phyloP scores from a whole-genome alignment of 1,140 invertebrate species.

The Dendrolimus kikuchii region DNA sequence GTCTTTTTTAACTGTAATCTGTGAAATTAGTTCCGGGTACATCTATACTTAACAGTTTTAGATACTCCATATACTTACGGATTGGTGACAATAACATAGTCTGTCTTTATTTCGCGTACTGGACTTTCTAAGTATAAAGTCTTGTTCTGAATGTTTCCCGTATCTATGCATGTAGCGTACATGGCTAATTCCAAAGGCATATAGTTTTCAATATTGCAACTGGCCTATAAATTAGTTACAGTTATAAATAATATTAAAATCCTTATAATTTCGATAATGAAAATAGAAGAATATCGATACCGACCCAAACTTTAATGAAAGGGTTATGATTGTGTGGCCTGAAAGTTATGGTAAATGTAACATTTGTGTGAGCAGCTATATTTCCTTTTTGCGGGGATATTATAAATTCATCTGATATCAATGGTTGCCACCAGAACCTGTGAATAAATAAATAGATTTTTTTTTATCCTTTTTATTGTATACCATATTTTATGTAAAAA shows the following conservation, averaged over 20 bases:
- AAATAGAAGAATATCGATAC: conserved; percentile 10
- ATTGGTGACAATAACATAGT: conserved; percentile 45
- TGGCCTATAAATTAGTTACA: conserved; percentile 30
- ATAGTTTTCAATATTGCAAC: conserved; percentile 59
- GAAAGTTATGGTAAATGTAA: conserved; percentile 55
- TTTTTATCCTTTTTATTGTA: no score
- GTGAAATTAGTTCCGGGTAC: no score
- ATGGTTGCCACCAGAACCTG: conserved; percentile 60
- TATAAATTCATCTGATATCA: conserved; percentile 47
- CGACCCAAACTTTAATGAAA: conserved; percentile 62
- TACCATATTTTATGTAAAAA: conserved; percentile 7
- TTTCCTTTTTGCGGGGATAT: conserved; percentile 52
- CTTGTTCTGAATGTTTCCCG: conserved; percentile 41
- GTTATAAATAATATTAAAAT: neutral
- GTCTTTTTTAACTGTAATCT: no score
- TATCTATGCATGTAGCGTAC: conserved; percentile 52
- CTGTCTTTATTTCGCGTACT: conserved; percentile 42
- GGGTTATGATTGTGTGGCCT: conserved; percentile 50
- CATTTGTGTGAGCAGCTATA: conserved; percentile 51
- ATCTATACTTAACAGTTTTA: no score
- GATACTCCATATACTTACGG: conserved; percentile 31
- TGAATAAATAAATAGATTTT: conserved; percentile 6
- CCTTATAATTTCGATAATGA: conserved; percentile 1
- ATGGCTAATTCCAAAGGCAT: conserved; percentile 45
- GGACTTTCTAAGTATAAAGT: conserved; percentile 51